Conservation (phyloP, 2,113 vertebrate genomes). For the Chascanopsetta lugubris region DNA sequence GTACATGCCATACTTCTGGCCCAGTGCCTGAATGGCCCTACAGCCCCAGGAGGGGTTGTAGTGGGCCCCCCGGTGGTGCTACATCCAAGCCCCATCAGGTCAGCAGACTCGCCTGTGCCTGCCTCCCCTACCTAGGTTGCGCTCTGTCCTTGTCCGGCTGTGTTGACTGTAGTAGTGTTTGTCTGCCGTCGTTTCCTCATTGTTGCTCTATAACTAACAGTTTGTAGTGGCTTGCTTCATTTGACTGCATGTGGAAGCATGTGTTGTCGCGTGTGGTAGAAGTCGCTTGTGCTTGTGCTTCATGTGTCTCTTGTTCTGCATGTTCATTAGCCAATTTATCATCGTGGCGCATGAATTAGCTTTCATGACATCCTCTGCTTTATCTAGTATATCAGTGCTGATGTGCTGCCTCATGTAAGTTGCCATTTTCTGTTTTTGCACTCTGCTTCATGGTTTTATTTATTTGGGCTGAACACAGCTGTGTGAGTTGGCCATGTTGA, state of each 20-base stretch:
- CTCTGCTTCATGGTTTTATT: conserved; percentile 6
- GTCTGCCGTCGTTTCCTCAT: conserved; percentile 24
- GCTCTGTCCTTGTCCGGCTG: conserved; percentile 53
- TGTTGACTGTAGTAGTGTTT: conserved; percentile 30
- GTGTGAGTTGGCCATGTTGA: neutral
- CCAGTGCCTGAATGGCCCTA: conserved; percentile 83
- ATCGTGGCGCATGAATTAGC: conserved; percentile 12
- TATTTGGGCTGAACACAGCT: neutral
- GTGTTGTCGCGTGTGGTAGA: conserved; percentile 22
- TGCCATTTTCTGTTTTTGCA: conserved; percentile 8
- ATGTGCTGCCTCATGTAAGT: conserved; percentile 2
- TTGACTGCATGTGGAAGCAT: conserved; percentile 40
- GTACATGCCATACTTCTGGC: conserved; percentile 83
- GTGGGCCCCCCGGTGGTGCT: conserved; percentile 79
- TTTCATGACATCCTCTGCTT: neutral
- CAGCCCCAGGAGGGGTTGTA: conserved; percentile 84
- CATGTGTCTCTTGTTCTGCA: conserved; percentile 35
- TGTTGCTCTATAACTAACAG: conserved; percentile 59
- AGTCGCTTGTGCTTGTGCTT: conserved; percentile 27
- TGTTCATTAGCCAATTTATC: conserved; percentile 26
- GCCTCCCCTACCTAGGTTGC: conserved; percentile 64
- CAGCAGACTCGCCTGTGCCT: conserved; percentile 89
- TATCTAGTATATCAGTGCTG: conserved; percentile 24
- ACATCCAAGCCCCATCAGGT: conserved; percentile 83
- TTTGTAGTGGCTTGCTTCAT: conserved; percentile 47